Conservation (phyloP, 2,888 invertebrate genomes). For the Eucriotettix oculatus region DNA sequence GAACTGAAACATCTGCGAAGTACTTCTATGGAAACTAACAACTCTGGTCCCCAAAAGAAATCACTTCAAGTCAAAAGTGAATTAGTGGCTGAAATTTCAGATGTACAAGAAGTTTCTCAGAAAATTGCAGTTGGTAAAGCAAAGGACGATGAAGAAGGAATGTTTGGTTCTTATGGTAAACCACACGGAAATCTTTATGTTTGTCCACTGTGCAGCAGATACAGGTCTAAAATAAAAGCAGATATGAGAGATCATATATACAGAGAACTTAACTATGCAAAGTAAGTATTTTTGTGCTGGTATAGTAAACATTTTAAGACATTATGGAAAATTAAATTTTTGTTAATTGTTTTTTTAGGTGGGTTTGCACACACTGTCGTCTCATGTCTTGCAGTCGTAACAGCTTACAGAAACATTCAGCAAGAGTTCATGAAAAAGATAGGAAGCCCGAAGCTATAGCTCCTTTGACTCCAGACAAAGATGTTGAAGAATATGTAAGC, state of each 20-base stretch:
- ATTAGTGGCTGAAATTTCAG: not conserved
- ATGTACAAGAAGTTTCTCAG: no score
- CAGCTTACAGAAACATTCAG: constrained; percentile 36
- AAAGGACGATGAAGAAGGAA: constrained; percentile 7
- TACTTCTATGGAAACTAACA: not conserved
- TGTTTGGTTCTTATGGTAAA: constrained; percentile 27
- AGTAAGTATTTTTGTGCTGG: constrained; percentile 28
- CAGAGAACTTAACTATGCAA: constrained; percentile 46
- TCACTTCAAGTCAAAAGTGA: not conserved
- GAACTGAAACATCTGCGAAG: constrained; percentile 14
- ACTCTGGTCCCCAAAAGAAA: not conserved
- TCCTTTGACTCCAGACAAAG: constrained; percentile 25
- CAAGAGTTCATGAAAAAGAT: constrained; percentile 27
- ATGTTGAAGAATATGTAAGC: constrained; percentile 36
- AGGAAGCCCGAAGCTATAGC: constrained; percentile 23
- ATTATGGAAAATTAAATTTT: not conserved
- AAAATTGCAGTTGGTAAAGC: not conserved
- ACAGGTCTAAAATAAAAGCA: constrained; percentile 35
- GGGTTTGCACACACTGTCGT: constrained; percentile 39
- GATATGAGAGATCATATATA: constrained; percentile 50
- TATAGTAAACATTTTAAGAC: not conserved
- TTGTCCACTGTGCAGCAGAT: constrained; percentile 43
- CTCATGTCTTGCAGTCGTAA: constrained; percentile 38
- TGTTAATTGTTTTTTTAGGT: constrained; percentile 27
- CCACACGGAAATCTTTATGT: constrained; percentile 35